Conservation (phyloP, 1,140 invertebrate genomes). For the Saccostrea echinata region DNA sequence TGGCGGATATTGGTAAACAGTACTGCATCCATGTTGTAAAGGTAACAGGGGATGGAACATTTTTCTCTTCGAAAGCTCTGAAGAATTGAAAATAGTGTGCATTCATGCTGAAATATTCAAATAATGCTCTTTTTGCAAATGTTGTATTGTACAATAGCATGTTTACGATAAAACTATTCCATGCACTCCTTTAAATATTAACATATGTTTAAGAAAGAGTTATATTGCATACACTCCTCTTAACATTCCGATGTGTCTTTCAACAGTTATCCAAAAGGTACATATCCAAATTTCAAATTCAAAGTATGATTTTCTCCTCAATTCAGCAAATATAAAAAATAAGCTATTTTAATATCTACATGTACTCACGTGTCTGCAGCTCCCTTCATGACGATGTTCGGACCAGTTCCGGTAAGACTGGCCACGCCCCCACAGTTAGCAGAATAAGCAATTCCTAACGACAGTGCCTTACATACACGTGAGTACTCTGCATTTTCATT, state of each 20-base stretch:
- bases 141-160: no score
- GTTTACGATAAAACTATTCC: no score
- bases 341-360: not conserved
- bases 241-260: no score
- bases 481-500: conserved; percentile 57
- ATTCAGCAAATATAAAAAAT: no score
- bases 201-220: no score
- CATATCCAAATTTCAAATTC: no score
- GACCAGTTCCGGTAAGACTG: conserved; percentile 92
- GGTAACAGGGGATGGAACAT: conserved; percentile 69
- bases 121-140: no score
- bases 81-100: not conserved
- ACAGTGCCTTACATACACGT: conserved; percentile 72
- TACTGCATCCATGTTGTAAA: conserved; percentile 80
- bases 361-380: conserved; percentile 65
- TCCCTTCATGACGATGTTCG: conserved; percentile 89
- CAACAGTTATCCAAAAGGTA: no score
- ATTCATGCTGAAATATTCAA: no score
- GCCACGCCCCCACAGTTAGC: conserved; percentile 91
- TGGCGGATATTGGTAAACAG: conserved; percentile 77
- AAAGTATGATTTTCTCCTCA: no score
- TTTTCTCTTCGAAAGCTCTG: conserved; percentile 65
- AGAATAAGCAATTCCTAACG: conserved; percentile 89
- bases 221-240: no score
- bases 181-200: no score